phyloP scores from a whole-genome alignment of 2,797 vertebrate genomes.

The Leptodactylus fallax region DNA sequence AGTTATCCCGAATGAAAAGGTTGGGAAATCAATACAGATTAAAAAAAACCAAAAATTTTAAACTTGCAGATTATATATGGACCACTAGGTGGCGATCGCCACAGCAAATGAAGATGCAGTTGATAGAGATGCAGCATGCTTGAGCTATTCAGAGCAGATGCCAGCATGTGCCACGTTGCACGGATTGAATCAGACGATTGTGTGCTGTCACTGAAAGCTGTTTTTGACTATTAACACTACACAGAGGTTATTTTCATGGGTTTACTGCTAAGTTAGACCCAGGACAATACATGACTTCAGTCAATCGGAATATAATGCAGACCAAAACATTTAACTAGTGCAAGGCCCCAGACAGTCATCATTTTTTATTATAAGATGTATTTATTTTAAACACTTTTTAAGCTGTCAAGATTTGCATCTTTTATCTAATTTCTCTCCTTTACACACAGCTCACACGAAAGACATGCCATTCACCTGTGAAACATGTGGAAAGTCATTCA shows the following conservation, averaged over 20 bases:
- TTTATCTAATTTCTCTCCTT: conserved; percentile 34
- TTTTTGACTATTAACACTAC: not conserved
- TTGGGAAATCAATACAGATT: no score
- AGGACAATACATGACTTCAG: not conserved
- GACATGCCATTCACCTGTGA: conserved; percentile 99
- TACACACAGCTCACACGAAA: conserved; percentile 93
- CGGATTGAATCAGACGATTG: not conserved
- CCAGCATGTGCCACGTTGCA: conserved; percentile 10
- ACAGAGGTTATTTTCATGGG: not conserved
- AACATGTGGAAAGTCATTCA: conserved; percentile 98
- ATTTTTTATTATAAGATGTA: no score
- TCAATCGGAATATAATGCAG: no score
- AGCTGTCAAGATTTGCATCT: not conserved
- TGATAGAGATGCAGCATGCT: not conserved
- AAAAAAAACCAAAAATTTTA: no score
- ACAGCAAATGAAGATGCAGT: not conserved
- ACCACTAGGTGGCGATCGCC: conserved; percentile 30
- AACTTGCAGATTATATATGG: not conserved
- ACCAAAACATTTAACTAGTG: no score
- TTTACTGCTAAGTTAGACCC: not conserved
- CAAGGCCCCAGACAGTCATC: no score
- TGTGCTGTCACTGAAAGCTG: not conserved
- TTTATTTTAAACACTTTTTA: not conserved
- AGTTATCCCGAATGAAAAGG: no score
- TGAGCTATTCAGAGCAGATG: not conserved